phyloP scores from a whole-genome alignment of 2,113 vertebrate species.

The Glareola pratincola region DNA sequence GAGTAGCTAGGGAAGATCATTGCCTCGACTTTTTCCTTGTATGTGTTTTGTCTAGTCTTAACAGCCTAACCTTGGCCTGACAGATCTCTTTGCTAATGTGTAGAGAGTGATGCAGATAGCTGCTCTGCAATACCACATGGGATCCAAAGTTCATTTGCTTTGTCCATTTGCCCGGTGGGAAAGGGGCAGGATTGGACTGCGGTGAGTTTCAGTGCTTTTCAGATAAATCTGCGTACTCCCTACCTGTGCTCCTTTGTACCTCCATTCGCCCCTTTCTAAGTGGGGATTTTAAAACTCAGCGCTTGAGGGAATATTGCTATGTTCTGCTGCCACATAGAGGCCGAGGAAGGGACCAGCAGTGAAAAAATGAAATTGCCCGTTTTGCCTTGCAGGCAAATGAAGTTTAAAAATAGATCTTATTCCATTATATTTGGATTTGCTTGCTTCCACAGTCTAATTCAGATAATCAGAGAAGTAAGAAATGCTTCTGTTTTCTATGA shows the following conservation, averaged over 20 bases:
- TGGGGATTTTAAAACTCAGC: background rate
- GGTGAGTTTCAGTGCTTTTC: background rate
- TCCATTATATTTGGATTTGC: background rate
- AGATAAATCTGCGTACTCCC: background rate
- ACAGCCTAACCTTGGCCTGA: constrained; percentile 19
- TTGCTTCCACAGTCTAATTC: background rate
- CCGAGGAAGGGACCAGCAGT: background rate
- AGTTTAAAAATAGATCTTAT: background rate
- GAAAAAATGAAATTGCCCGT: background rate
- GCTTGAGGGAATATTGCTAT: background rate
- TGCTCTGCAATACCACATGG: background rate
- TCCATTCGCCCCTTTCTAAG: background rate
- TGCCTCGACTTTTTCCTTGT: background rate
- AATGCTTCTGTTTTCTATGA: background rate
- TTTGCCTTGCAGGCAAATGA: background rate
- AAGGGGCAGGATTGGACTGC: background rate
- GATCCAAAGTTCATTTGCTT: constrained; percentile 35
- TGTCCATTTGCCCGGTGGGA: constrained; percentile 7
- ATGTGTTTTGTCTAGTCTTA: background rate
- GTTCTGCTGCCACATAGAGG: constrained; percentile 38
- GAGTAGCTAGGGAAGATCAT: background rate
- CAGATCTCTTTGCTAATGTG: background rate
- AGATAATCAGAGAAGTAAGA: background rate
- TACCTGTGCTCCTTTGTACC: background rate
- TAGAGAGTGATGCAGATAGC: background rate